Evolutionary conservation across 2,797 vertebrate genomes (phyloP), one percentile per base, ranked within the genome.

Genomic region (Steatocranus sp.): DNA sequence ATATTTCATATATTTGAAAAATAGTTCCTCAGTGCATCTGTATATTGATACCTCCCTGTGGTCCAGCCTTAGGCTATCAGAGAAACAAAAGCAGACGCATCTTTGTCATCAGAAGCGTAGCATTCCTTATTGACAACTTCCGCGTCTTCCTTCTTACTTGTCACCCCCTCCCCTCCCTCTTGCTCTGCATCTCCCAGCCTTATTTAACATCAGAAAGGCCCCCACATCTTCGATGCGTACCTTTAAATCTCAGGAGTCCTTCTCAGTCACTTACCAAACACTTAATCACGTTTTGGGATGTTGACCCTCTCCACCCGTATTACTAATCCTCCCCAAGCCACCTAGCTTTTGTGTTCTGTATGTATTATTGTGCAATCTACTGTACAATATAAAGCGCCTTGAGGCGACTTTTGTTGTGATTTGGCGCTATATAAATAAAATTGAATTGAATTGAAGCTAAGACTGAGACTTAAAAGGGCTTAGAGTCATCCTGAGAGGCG

Each of bases 161-260:
- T 32, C 68, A 10, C 30, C 61, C 53, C 53, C 6, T 5, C 74
- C n/a, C 41, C 83, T 73, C 85, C 89, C 49, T 5, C 83, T 82
- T 32, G 80, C 83, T 75, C 79, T 48, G 50, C 70, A 48, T 79
- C 85, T 82, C 89, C 87, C 86, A 43, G 78, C 80, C 90, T 89
- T 92, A 92, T 89, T 96, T 94, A 92, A 79, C 95, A 95, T 96
- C 77, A 93, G 91, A 95, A 96, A 93, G 81, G 92, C 79, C 32
- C 56, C 25, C 25, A 83, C 83, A 58, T 93, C 90, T 93, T 91
- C 66, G 70, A 17, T 61, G 81, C 81, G 78, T 93, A 90, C 85
- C 90, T 88, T 81, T 86, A 87, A 93, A 76, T 92, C 93, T 93
- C 89, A 48, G 8, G 56, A 91, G 91, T 73, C 87, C 83, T 85